Conservation (phyloP, 2,888 invertebrate genomes). For the Ethmia dodecea region DNA sequence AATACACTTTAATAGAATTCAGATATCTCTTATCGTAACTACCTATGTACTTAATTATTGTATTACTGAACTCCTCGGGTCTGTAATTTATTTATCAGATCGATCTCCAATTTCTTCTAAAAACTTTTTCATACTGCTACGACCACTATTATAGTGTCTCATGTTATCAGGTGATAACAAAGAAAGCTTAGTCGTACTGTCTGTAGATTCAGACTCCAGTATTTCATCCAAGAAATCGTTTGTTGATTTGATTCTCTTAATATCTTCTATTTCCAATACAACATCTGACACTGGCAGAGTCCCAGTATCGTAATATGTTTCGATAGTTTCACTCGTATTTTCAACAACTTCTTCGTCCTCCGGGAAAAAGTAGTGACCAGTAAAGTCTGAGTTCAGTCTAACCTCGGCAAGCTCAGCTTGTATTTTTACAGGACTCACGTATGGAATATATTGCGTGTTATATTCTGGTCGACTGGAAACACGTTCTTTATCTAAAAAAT, state of each 20-base stretch:
- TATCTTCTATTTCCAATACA: slow-evolving; percentile 51
- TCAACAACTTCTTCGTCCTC: slow-evolving; percentile 46
- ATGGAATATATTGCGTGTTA: background rate
- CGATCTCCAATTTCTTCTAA: slow-evolving; percentile 37
- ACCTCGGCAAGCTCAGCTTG: slow-evolving; percentile 55
- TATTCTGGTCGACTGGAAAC: background rate
- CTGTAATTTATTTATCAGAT: slow-evolving; percentile 1
- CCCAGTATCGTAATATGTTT: slow-evolving; percentile 47
- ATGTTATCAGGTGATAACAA: slow-evolving; percentile 34
- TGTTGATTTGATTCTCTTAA: slow-evolving; percentile 47
- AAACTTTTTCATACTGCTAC: slow-evolving; percentile 44
- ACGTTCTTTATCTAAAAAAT: too few relatives aligned
- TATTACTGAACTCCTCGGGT: background rate
- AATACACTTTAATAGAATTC: too few relatives aligned
- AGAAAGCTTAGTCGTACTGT: slow-evolving; percentile 32
- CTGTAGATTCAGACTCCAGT: slow-evolving; percentile 50
- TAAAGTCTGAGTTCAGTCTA: slow-evolving; percentile 47
- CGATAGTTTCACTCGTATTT: slow-evolving; percentile 36
- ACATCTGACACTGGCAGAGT: slow-evolving; percentile 46
- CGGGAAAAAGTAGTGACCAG: slow-evolving; percentile 67
- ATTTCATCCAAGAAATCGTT: slow-evolving; percentile 64
- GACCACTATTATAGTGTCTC: slow-evolving; percentile 35
- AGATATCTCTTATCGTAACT: background rate
- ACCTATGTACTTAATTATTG: background rate
- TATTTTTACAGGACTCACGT: slow-evolving; percentile 39